Percentiles rank a stretch among this genome's conserved stretches.
phyloP scores from a whole-genome alignment of 2,113 vertebrate genomes.

The Reinhardtius hippoglossoides region DNA sequence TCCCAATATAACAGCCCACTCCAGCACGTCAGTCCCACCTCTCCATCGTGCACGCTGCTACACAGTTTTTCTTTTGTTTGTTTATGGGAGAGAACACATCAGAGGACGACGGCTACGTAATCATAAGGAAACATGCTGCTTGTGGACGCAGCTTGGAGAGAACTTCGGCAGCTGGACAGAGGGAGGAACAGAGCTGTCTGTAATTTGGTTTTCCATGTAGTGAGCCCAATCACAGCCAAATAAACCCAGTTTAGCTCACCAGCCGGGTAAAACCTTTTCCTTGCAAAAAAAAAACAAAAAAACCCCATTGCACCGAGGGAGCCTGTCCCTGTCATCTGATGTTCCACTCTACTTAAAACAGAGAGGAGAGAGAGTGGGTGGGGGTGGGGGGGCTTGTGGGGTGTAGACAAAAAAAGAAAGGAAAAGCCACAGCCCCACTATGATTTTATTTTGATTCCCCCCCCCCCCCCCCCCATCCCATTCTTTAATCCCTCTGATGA shows the following conservation, averaged over 20 bases:
- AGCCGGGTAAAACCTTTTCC: conserved; percentile 59
- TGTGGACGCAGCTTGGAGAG: conserved; percentile 70
- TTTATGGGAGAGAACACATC: conserved; percentile 59
- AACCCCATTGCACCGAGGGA: conserved; percentile 62
- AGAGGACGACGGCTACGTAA: conserved; percentile 58
- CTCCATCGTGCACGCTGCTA: conserved; percentile 43
- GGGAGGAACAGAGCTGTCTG: conserved; percentile 53
- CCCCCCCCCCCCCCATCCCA: conserved; percentile 78
- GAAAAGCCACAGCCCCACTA: conserved; percentile 74
- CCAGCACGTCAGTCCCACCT: conserved; percentile 45
- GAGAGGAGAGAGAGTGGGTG: conserved; percentile 62
- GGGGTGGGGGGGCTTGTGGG: conserved; percentile 76
- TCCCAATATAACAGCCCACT: conserved; percentile 43
- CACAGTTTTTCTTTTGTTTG: conserved; percentile 66
- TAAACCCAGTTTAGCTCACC: conserved; percentile 66
- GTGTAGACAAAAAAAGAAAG: conserved; percentile 51
- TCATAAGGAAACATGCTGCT: conserved; percentile 61
- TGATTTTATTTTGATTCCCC: conserved; percentile 90
- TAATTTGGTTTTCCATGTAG: conserved; percentile 78
- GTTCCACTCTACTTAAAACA: conserved; percentile 86
- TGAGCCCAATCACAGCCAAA: conserved; percentile 69
- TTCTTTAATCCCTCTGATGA: conserved; percentile 99
- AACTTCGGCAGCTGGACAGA: conserved; percentile 35
- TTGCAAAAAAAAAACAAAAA: conserved; percentile 43
- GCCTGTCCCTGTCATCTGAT: conserved; percentile 89